These are phyloP conservation scores for Amiota mariae DNA, from an alignment of 2,888 invertebrate species.

Conservation along the genomic window DNA sequence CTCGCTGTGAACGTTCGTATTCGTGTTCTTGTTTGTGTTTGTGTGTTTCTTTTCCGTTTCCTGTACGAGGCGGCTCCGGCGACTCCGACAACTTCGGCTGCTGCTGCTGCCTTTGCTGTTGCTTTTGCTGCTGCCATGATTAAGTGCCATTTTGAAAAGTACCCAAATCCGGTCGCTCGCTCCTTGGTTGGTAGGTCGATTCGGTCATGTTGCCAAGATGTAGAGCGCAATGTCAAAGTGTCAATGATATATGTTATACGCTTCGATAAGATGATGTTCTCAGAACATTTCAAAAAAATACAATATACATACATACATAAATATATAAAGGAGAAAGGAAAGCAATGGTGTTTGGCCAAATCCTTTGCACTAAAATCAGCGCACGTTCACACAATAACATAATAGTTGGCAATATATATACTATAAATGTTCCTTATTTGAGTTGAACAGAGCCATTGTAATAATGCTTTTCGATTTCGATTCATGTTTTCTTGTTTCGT, in stretches of 20 bases:
- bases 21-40: slow-evolving; percentile 43
- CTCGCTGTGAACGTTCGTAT: slow-evolving; percentile 47
- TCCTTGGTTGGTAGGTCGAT: slow-evolving; percentile 41
- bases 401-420: slow-evolving; percentile 64
- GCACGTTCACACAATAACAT: slow-evolving; percentile 68
- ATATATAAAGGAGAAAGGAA: not conserved
- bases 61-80: slow-evolving; percentile 47
- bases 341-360: slow-evolving; percentile 52
- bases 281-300: not conserved
- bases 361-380: slow-evolving; percentile 58
- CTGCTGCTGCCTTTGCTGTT: slow-evolving; percentile 18
- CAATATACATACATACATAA: not conserved
- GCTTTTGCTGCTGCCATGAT: slow-evolving; percentile 67
- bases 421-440: slow-evolving; percentile 25
- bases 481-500: slow-evolving; percentile 41
- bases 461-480: slow-evolving; percentile 53
- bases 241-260: slow-evolving; percentile 70
- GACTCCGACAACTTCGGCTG: slow-evolving; percentile 20
- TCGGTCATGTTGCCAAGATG: slow-evolving; percentile 33
- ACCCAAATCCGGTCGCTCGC: slow-evolving; percentile 71
- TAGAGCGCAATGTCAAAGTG: slow-evolving; percentile 65
- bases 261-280: slow-evolving; percentile 61
- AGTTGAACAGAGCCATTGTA: slow-evolving; percentile 31
- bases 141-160: slow-evolving; percentile 73
- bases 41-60: slow-evolving; percentile 70